Evolutionary conservation across 2,888 invertebrate species (phyloP), one percentile per base, ranked within the genome.

Genomic region (Pharmacophagus antenor): DNA sequence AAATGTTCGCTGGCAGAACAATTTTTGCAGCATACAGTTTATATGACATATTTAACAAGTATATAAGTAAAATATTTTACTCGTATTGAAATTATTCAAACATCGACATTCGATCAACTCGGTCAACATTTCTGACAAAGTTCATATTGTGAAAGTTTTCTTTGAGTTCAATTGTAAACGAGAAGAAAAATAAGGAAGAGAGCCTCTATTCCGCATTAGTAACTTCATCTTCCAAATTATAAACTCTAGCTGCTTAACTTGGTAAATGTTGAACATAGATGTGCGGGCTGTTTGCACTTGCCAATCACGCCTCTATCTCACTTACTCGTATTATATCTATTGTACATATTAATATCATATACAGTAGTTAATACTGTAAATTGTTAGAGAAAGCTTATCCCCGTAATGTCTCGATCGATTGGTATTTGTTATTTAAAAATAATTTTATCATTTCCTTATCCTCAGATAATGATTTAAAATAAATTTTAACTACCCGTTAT

Each of bases 271-370:
- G 49, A 27, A 25, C 27, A 18, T 27, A 17, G 49, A 49, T 49
- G 27, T 49, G 49, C 49, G 49, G 49, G 25, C 27, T 49, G 17
- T 49, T 25, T 49, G 27, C 49, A 18, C 8, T n/a, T 27, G n/a
- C n/a, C n/a, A n/a, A n/a, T 25, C n/a, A 17, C 17, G 8, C 1
- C 7, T 49, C n/a, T 27, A 17, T 20, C 8, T 2, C 42, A 44
- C 18, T 8, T 2, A 37, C n/a, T 4, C 8, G 4, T n/a, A n/a
- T 37, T 37, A 37, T 37, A 6, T 6, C 6, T 37, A 15, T 37
- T 3, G 1, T 4, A 1, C 15, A 37, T n/a, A 37, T 37, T 8
- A 37, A 4, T n/a, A 37, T 4, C 37, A 15, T 37, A 8, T n/a
- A 15, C 6, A 37, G 27, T n/a, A 37, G 5, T n/a, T 7, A 4